A percentile compares a stretch with the other conserved stretches of the same genome.
These are phyloP conservation scores for Scomber japonicus DNA, from an alignment of 2,113 vertebrate species.

Conservation along the genomic window DNA sequence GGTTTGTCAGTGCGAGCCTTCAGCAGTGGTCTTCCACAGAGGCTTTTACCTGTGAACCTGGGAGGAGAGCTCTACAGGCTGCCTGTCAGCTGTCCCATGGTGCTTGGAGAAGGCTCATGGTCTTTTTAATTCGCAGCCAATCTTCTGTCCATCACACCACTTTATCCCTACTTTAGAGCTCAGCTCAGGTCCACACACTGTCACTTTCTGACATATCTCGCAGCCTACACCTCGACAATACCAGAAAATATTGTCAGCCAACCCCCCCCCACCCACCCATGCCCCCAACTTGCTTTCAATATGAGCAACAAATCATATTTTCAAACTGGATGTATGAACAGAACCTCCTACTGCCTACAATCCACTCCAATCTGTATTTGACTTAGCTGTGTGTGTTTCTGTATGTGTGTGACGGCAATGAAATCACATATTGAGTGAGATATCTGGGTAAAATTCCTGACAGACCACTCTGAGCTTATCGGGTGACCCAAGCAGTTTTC, in stretches of 20 bases:
- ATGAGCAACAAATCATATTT: constrained; percentile 65
- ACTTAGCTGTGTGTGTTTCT: constrained; percentile 17
- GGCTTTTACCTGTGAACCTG: constrained; percentile 54
- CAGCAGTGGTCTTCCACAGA: constrained; percentile 47
- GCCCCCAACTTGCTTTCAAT: constrained; percentile 48
- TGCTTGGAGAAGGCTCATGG: constrained; percentile 72
- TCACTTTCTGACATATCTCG: constrained; percentile 81
- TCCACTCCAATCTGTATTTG: constrained; percentile 21
- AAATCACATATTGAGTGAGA: constrained; percentile 22
- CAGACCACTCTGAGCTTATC: constrained; percentile 45
- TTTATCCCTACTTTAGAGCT: constrained; percentile 82
- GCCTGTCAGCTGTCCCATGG: constrained; percentile 78
- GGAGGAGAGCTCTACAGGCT: constrained; percentile 56
- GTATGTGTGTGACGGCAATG: background rate
- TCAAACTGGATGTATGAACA: constrained; percentile 52
- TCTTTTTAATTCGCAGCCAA: constrained; percentile 85
- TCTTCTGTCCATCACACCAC: constrained; percentile 84
- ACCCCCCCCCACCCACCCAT: constrained; percentile 45
- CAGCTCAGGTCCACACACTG: constrained; percentile 80
- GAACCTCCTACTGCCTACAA: constrained; percentile 37
- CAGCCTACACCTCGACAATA: constrained; percentile 77
- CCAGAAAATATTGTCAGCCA: constrained; percentile 74
- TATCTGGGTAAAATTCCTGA: constrained; percentile 32
- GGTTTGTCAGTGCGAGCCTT: constrained; percentile 50
- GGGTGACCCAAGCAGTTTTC: constrained; percentile 55